A percentile compares a stretch with the other conserved stretches of the same genome.
Evolutionary conservation across 2,113 vertebrate genomes (phyloP).

Genomic region (Aegithalos caudatus): DNA sequence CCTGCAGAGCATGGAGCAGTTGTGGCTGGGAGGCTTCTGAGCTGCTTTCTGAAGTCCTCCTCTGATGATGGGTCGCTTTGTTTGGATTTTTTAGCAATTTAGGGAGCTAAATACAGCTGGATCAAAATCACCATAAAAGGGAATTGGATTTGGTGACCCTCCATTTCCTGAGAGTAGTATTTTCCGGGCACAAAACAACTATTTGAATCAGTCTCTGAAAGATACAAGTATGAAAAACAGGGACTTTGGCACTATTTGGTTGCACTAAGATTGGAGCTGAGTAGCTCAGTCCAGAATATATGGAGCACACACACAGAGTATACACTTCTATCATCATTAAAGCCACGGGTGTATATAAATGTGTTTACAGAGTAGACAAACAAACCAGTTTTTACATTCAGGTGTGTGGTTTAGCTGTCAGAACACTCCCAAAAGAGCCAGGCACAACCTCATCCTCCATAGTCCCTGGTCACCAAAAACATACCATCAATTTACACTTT

Average conservation of each 20-base stretch:
- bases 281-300: not conserved
- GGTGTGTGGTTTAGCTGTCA: not conserved
- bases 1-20: constrained; percentile 18
- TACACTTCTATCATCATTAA: not conserved
- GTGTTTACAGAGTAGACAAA: not conserved
- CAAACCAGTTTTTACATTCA: not conserved
- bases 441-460: not conserved
- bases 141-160: constrained; percentile 11
- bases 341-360: not conserved
- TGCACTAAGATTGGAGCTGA: not conserved
- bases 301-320: not conserved
- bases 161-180: not conserved
- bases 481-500: not conserved
- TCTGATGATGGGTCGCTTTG: not conserved
- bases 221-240: not conserved
- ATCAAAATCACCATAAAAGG: constrained; percentile 2
- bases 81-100: not conserved
- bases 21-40: constrained; percentile 28
- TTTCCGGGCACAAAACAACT: constrained; percentile 14
- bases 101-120: not conserved
- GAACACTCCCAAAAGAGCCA: not conserved
- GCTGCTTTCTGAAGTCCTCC: not conserved
- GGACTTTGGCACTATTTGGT: not conserved
- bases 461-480: not conserved
- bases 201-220: not conserved